Conservation (phyloP, 1,140 invertebrate genomes). For the Neodiprion pinetum region DNA sequence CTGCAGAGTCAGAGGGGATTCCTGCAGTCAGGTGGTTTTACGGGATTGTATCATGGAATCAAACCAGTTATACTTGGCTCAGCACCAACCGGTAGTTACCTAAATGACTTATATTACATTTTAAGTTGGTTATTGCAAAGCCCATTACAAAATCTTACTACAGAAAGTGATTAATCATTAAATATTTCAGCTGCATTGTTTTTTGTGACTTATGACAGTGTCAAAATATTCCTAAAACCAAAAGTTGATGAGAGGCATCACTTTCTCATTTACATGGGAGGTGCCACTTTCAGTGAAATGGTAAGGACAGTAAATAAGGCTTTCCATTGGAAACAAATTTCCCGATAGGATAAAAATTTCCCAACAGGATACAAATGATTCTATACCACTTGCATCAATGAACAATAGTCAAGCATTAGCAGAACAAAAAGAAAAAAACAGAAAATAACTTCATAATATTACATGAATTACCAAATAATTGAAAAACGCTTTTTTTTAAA, state of each 20-base stretch:
- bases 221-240: slow-evolving; percentile 66
- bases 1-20: slow-evolving; percentile 88
- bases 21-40: slow-evolving; percentile 83
- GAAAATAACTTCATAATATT: no score
- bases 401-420: no score
- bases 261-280: slow-evolving; percentile 76
- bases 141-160: not conserved
- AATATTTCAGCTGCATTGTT: slow-evolving; percentile 78
- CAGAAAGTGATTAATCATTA: not conserved
- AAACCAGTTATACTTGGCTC: slow-evolving; percentile 83
- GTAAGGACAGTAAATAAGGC: slow-evolving; percentile 60
- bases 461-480: no score
- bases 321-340: not conserved
- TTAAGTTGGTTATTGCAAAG: not conserved
- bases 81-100: slow-evolving; percentile 72
- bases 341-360: no score
- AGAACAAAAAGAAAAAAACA: no score
- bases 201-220: slow-evolving; percentile 85
- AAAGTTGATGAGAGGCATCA: slow-evolving; percentile 60
- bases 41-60: slow-evolving; percentile 85
- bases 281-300: slow-evolving; percentile 80
- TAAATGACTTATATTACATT: not conserved
- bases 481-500: no score
- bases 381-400: no score
- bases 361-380: no score